A percentile compares a stretch with the other conserved stretches of the same genome.
These are phyloP conservation scores for Tetramorium alpestre DNA, from an alignment of 1,140 invertebrate genomes.

Conservation along the genomic window DNA sequence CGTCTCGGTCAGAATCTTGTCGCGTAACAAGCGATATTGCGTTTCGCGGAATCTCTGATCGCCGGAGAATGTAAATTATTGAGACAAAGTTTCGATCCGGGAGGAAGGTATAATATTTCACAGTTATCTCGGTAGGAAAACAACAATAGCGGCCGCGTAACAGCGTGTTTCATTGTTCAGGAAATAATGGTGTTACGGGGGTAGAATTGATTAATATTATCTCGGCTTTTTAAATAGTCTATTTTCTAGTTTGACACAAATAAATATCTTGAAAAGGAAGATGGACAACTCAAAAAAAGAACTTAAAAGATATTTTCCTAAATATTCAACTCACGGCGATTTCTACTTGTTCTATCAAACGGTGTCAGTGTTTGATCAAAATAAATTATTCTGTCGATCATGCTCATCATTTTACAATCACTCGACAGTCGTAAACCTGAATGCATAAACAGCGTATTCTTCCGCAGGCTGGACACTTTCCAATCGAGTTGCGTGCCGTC, in stretches of 20 bases:
- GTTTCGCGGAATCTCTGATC: background rate
- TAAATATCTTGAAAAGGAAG: background rate
- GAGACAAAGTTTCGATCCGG: background rate
- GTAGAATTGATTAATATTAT: background rate
- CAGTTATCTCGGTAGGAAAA: background rate
- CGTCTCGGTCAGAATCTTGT: background rate
- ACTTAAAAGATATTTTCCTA: background rate
- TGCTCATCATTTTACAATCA: background rate
- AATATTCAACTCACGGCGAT: background rate
- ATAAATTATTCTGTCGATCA: background rate
- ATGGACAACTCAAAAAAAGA: too few species aligned
- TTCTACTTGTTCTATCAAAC: slow-evolving; percentile 4
- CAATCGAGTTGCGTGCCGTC: background rate
- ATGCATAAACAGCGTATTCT: background rate
- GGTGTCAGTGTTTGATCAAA: background rate
- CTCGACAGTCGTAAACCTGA: background rate
- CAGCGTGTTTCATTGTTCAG: background rate
- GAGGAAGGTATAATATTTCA: background rate
- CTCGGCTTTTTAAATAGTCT: background rate
- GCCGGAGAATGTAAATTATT: slow-evolving; percentile 1
- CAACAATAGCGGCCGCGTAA: too few species aligned
- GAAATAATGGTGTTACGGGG: background rate
- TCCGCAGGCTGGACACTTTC: background rate
- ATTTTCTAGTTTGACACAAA: background rate
- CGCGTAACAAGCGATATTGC: slow-evolving; percentile 1